A percentile compares a stretch with the other conserved stretches of the same genome.
These are phyloP conservation scores for Allophyes oxyacanthae DNA, from an alignment of 2,888 invertebrate genomes.

Conservation along the genomic window DNA sequence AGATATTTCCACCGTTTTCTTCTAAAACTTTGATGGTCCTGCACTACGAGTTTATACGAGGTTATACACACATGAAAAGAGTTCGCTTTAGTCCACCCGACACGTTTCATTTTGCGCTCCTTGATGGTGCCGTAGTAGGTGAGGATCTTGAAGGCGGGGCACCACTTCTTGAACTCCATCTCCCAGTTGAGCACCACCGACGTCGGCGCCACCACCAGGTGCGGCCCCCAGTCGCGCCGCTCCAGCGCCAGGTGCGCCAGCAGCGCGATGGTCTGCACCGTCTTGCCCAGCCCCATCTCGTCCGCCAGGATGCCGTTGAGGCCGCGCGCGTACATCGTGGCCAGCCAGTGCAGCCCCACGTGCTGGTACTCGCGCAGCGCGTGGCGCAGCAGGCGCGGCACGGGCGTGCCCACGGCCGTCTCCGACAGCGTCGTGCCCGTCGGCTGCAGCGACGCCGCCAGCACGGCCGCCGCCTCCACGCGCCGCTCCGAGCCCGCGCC, in stretches of 20 bases:
- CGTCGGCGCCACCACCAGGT: slow-evolving; percentile 99
- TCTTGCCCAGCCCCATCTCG: slow-evolving; percentile 99
- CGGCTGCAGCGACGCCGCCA: slow-evolving; percentile 99
- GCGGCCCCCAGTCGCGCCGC: slow-evolving; percentile 98
- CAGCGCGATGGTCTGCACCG: slow-evolving; percentile 98
- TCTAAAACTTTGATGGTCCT: slow-evolving; percentile 99
- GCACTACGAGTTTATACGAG: slow-evolving; percentile 99
- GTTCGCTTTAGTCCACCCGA: slow-evolving; percentile 99
- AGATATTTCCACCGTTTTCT: slow-evolving; percentile 99
- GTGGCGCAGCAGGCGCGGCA: slow-evolving; percentile 97
- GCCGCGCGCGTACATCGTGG: slow-evolving; percentile 98
- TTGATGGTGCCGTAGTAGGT: slow-evolving; percentile 99
- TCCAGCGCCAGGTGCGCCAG: slow-evolving; percentile 98
- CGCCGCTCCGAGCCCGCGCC: slow-evolving; percentile 89
- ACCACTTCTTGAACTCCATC: slow-evolving; percentile 99
- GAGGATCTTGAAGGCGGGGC: slow-evolving; percentile 99
- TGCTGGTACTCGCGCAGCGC: slow-evolving; percentile 98
- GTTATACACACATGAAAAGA: slow-evolving; percentile 99
- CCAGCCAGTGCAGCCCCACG: slow-evolving; percentile 99
- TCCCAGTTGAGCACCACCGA: slow-evolving; percentile 99
- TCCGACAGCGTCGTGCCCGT: slow-evolving; percentile 99
- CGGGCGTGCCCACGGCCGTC: slow-evolving; percentile 97
- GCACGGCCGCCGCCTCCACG: slow-evolving; percentile 97
- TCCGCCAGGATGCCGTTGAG: slow-evolving; percentile 98
- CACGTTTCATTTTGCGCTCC: slow-evolving; percentile 96